phyloP scores from a whole-genome alignment of 2,113 vertebrate species.

The Pangasianodon hypophthalmus region DNA sequence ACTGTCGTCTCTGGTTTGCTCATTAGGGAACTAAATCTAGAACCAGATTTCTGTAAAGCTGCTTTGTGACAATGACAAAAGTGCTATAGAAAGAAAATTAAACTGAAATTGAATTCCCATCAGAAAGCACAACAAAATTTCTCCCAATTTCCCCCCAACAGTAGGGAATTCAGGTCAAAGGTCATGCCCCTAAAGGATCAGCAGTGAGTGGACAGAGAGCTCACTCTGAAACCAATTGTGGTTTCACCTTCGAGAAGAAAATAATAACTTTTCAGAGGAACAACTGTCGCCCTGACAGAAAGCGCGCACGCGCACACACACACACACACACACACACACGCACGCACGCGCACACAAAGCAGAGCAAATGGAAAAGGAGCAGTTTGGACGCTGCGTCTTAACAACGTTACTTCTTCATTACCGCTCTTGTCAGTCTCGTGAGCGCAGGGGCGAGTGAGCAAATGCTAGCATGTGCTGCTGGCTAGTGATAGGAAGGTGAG shows the following conservation, averaged over 20 bases:
- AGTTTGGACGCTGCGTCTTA: constrained; percentile 29
- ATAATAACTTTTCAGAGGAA: constrained; percentile 27
- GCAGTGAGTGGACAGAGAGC: neutral
- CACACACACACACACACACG: constrained; percentile 8
- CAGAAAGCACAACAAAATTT: neutral
- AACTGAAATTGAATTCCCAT: neutral
- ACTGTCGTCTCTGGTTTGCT: neutral
- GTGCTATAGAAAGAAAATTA: neutral
- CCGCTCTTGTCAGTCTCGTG: constrained; percentile 21
- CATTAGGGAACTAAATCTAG: neutral
- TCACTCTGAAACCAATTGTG: neutral
- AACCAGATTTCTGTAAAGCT: neutral
- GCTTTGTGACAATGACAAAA: neutral
- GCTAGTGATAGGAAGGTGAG: constrained; percentile 6
- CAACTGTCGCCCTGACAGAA: neutral
- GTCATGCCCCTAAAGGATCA: neutral
- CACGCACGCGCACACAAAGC: neutral
- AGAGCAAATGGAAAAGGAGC: constrained; percentile 36
- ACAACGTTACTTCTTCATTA: constrained; percentile 41
- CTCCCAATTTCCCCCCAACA: neutral
- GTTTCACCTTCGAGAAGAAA: neutral
- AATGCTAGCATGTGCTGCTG: constrained; percentile 22
- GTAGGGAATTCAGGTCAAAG: constrained; percentile 26
- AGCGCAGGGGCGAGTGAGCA: constrained; percentile 32
- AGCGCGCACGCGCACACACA: neutral